Conservation (phyloP, 1,140 invertebrate species). For the Zaprionus lachaisei region DNA sequence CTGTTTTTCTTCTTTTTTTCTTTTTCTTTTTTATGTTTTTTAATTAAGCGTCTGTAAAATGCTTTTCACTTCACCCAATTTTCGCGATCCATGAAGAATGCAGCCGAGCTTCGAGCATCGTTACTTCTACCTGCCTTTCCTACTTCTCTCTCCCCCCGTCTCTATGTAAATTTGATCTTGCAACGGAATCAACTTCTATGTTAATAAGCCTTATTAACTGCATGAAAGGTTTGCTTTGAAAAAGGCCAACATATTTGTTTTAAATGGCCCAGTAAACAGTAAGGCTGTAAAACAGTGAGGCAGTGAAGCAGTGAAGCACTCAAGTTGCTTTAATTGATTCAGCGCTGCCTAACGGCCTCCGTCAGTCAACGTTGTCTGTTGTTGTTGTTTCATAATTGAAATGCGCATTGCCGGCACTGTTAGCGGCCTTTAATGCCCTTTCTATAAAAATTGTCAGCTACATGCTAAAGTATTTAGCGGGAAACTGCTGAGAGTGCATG, state of each 20-base stretch:
- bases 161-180: conserved; percentile 55
- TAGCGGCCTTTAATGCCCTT: conserved; percentile 23
- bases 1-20: conserved; percentile 11
- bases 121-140: too few species aligned
- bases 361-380: not conserved
- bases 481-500: not conserved
- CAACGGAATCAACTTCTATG: conserved; percentile 24
- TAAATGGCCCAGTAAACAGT: conserved; percentile 72
- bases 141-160: not conserved
- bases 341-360: conserved; percentile 28
- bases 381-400: conserved; percentile 39
- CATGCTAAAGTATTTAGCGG: not conserved
- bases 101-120: conserved; percentile 9
- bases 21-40: conserved; percentile 33
- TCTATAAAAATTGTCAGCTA: conserved; percentile 11
- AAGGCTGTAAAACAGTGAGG: not conserved
- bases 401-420: conserved; percentile 5
- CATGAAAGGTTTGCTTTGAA: conserved; percentile 67
- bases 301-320: conserved; percentile 52
- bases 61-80: conserved; percentile 69
- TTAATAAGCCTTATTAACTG: conserved; percentile 62
- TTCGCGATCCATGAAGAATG: conserved; percentile 47
- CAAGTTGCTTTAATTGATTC: conserved; percentile 72
- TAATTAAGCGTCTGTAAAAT: conserved; percentile 68
- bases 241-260: conserved; percentile 45